Percentiles rank a stretch among this genome's conserved stretches.
Evolutionary conservation across 2,888 invertebrate species (phyloP).

Genomic region (Chironomus riparius): DNA sequence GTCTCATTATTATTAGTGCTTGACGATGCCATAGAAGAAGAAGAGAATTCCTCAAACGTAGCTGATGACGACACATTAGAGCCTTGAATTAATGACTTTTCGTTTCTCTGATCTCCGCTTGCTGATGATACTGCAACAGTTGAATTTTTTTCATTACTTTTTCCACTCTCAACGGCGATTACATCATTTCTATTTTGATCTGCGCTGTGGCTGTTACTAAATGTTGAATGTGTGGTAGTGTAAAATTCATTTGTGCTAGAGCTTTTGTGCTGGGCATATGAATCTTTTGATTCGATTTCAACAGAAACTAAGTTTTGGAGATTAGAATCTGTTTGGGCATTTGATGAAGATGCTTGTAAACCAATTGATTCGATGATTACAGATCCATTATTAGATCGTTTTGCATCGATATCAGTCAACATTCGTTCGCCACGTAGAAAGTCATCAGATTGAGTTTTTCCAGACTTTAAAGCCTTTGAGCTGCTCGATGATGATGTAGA

Average conservation of each 20-base stretch:
- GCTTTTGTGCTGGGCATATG: constrained; percentile 15
- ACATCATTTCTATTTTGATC: constrained; percentile 27
- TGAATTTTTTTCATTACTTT: constrained; percentile 20
- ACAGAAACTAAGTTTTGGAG: constrained; percentile 7
- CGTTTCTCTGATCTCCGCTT: background rate
- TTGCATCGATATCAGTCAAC: constrained; percentile 4
- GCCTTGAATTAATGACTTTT: background rate
- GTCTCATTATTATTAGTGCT: background rate
- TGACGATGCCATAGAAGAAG: constrained; percentile 4
- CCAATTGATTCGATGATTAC: constrained; percentile 14
- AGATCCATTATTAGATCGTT: background rate
- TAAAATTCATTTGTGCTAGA: background rate
- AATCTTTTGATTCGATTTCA: constrained; percentile 22
- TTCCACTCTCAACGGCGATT: constrained; percentile 28
- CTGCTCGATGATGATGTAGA: constrained; percentile 3
- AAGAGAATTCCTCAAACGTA: constrained; percentile 19
- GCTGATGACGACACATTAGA: constrained; percentile 4
- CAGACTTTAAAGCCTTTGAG: background rate
- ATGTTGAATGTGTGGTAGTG: constrained; percentile 18
- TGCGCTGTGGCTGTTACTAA: background rate
- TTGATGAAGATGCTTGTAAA: constrained; percentile 11
- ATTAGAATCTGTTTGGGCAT: background rate
- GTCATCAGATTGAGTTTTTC: constrained; percentile 2
- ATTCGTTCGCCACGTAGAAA: constrained; percentile 17
- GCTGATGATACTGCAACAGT: background rate